phyloP scores from a whole-genome alignment of 2,113 vertebrate species.

The Stomatorhinus ivindoensis region DNA sequence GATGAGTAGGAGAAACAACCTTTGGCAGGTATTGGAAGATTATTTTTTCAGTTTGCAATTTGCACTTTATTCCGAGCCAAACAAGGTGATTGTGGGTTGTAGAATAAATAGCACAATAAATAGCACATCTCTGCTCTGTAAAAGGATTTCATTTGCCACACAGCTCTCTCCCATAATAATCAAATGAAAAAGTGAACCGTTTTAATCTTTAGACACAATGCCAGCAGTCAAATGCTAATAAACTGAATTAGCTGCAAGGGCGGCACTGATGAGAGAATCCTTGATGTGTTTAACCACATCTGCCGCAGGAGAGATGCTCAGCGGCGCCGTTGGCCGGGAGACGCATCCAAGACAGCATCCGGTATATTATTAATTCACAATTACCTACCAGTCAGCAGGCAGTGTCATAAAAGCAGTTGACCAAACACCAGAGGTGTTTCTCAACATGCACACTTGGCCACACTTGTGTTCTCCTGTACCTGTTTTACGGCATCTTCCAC shows the following conservation, averaged over 20 bases:
- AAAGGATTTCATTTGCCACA: background rate
- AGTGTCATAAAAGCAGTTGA: background rate
- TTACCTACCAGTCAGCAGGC: background rate
- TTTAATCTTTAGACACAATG: slow-evolving; percentile 10
- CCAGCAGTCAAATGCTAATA: slow-evolving; percentile 12
- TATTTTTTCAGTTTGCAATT: background rate
- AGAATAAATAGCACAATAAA: slow-evolving; percentile 9
- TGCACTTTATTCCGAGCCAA: background rate
- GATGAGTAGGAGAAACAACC: background rate
- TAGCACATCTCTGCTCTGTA: slow-evolving; percentile 2
- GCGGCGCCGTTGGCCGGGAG: background rate
- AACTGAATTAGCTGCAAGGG: slow-evolving; percentile 14
- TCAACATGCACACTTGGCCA: background rate
- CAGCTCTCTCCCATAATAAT: background rate
- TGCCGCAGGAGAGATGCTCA: background rate
- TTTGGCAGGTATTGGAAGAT: background rate
- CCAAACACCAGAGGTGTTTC: background rate
- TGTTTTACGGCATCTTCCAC: background rate
- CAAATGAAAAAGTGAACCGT: slow-evolving; percentile 10
- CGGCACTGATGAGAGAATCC: background rate
- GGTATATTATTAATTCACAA: too few species aligned
- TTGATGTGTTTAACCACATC: background rate
- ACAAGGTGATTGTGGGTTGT: background rate
- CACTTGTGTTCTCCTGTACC: background rate
- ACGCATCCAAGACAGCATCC: background rate